phyloP scores from a whole-genome alignment of 1,140 invertebrate species.

The Trichonephila inaurata region DNA sequence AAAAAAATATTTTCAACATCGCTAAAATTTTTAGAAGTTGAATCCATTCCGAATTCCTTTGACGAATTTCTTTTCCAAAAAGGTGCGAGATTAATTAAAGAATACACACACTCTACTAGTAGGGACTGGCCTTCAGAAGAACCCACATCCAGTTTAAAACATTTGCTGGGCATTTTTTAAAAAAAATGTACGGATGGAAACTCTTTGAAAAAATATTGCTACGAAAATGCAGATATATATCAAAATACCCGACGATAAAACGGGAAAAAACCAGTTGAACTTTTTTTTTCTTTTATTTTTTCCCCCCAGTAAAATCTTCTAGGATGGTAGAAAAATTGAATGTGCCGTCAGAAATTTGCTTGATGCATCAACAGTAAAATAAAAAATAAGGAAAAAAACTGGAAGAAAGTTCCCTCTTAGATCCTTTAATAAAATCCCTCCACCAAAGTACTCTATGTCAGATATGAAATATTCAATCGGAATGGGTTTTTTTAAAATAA shows the following conservation, averaged over 20 bases:
- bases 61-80: neutral
- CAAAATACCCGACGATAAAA: conserved; percentile 63
- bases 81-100: neutral
- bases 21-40: too few species aligned
- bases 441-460: neutral
- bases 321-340: conserved; percentile 30
- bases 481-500: conserved; percentile 42
- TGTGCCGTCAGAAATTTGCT: conserved; percentile 29
- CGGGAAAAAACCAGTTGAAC: neutral
- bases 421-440: conserved; percentile 42
- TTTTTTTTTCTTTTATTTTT: neutral
- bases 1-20: too few species aligned
- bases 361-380: conserved; percentile 27
- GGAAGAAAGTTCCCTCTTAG: conserved; percentile 14
- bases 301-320: neutral
- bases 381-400: conserved; percentile 11
- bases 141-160: neutral
- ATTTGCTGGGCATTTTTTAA: conserved; percentile 47
- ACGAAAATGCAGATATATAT: conserved; percentile 68
- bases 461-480: conserved; percentile 53
- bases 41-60: neutral
- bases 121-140: neutral
- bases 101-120: neutral
- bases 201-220: conserved; percentile 48
- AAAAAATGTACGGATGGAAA: neutral